These are phyloP conservation scores for Psophia crepitans DNA, from an alignment of 2,113 vertebrate genomes.

Conservation along the genomic window DNA sequence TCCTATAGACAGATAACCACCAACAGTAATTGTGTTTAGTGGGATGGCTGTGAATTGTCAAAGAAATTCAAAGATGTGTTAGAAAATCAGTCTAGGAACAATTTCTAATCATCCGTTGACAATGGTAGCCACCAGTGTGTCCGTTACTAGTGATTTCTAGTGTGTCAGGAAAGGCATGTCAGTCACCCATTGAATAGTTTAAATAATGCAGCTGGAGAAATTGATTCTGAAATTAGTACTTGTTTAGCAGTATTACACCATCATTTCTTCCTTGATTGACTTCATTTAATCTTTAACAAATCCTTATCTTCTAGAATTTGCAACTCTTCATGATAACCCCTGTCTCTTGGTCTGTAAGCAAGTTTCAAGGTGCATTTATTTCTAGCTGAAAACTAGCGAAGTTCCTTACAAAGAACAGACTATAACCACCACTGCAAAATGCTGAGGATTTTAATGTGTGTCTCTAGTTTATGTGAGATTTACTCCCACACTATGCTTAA, in stretches of 20 bases:
- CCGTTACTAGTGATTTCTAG: not conserved
- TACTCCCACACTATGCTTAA: not conserved
- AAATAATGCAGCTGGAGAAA: not conserved
- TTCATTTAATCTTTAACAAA: not conserved
- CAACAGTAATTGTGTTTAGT: not conserved
- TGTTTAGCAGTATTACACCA: not conserved
- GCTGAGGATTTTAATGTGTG: not conserved
- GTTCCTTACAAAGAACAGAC: not conserved
- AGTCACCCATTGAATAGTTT: not conserved
- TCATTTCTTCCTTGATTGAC: not conserved
- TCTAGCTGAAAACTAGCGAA: not conserved
- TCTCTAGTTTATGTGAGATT: not conserved
- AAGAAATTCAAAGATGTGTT: not conserved
- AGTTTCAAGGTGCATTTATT: not conserved
- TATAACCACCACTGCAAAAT: not conserved
- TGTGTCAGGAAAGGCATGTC: not conserved
- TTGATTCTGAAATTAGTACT: not conserved
- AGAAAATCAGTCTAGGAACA: not conserved
- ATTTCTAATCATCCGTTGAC: not conserved
- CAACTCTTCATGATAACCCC: accelerated
- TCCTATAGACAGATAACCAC: not conserved
- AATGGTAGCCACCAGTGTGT: not conserved
- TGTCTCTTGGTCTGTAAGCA: not conserved
- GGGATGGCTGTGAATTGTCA: not conserved
- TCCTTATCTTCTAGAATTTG: not conserved